Percentiles rank a stretch among this genome's conserved stretches.
These are phyloP conservation scores for Rotaria socialis DNA, from an alignment of 2,888 invertebrate species.

Conservation along the genomic window DNA sequence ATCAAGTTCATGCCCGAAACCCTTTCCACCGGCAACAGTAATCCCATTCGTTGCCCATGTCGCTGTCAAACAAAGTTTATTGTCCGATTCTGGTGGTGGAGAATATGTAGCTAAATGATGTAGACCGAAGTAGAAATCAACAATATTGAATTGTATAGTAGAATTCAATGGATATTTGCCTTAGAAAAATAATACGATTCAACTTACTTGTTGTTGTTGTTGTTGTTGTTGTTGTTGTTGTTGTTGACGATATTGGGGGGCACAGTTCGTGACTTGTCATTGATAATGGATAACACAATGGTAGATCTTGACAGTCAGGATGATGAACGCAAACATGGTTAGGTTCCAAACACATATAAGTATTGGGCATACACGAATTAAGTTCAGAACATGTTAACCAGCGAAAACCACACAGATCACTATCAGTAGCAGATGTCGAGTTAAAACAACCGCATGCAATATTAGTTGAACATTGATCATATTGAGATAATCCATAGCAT, in stretches of 20 bases:
- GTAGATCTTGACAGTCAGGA: neutral
- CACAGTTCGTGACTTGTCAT: neutral
- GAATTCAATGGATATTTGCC: neutral
- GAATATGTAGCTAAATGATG: neutral
- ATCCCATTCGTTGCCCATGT: neutral
- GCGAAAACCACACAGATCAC: neutral
- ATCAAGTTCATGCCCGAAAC: neutral
- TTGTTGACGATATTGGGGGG: neutral
- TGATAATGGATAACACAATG: conserved; percentile 1
- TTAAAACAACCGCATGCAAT: neutral
- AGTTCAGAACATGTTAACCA: conserved; percentile 1
- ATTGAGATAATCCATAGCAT: conserved; percentile 3
- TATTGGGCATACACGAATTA: neutral
- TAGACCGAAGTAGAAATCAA: too few species aligned
- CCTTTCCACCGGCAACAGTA: conserved; percentile 6
- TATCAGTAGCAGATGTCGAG: neutral
- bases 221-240: too few species aligned
- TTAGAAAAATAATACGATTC: neutral
- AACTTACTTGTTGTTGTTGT: too few species aligned
- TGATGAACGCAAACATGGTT: neutral
- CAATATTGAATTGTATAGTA: too few species aligned
- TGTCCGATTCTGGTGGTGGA: neutral
- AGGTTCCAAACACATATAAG: neutral
- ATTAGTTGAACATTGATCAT: neutral
- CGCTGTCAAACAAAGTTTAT: neutral